These are phyloP conservation scores for Bradypus variegatus DNA, from an alignment of 2,797 vertebrate genomes.

Conservation along the genomic window DNA sequence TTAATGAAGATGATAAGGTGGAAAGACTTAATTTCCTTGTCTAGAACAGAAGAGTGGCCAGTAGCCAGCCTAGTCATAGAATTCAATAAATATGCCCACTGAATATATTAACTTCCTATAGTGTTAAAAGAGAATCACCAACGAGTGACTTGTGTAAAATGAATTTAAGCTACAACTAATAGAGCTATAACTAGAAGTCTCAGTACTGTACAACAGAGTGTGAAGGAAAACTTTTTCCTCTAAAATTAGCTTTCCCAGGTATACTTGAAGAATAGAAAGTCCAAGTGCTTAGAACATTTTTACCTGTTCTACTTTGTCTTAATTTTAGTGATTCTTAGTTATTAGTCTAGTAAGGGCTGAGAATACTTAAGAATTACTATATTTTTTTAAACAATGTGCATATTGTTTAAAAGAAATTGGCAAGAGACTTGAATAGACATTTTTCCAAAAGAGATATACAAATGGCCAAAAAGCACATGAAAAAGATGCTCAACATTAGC, in stretches of 20 bases:
- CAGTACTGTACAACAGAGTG: conserved; percentile 32
- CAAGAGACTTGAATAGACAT: too few relatives aligned
- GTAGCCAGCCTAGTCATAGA: conserved; percentile 47
- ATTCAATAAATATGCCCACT: background rate
- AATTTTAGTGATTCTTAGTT: conserved; percentile 29
- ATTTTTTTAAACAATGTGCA: too few relatives aligned
- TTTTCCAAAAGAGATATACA: too few relatives aligned
- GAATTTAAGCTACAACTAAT: conserved; percentile 24
- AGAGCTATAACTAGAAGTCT: conserved; percentile 32
- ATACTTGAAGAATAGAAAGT: conserved; percentile 9
- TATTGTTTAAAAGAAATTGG: too few relatives aligned
- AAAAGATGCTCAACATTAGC: too few relatives aligned
- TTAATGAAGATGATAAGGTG: conserved; percentile 1
- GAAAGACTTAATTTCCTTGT: conserved; percentile 1
- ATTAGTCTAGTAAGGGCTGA: conserved; percentile 34
- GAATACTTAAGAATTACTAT: conserved; percentile 32
- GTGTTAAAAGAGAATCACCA: conserved; percentile 43
- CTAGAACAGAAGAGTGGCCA: conserved; percentile 25
- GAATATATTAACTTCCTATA: background rate
- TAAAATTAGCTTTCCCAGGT: background rate
- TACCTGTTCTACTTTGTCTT: conserved; percentile 30
- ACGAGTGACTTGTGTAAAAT: background rate
- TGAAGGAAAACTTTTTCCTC: conserved; percentile 1
- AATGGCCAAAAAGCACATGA: too few relatives aligned
- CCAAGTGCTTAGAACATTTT: conserved; percentile 9